Percentiles rank a stretch among this genome's conserved stretches.
These are phyloP conservation scores for Scomberomorus guttatus DNA, from an alignment of 2,797 vertebrate species.

Conservation along the genomic window DNA sequence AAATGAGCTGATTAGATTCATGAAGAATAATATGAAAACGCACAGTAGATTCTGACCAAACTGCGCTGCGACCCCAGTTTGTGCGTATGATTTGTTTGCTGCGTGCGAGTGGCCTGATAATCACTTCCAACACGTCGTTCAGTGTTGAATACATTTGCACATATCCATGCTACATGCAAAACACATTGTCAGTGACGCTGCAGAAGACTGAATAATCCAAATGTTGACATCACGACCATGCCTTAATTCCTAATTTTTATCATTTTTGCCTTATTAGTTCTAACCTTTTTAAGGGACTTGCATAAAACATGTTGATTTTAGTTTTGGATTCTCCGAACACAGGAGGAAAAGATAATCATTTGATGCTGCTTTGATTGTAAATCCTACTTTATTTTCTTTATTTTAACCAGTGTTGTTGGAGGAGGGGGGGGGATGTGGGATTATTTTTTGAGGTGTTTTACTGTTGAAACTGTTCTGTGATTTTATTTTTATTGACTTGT, in stretches of 20 bases:
- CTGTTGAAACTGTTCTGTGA: slow-evolving; percentile 35
- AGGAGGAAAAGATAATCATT: slow-evolving; percentile 29
- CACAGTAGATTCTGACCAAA: neutral
- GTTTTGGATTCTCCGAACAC: slow-evolving; percentile 6
- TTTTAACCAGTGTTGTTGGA: slow-evolving; percentile 34
- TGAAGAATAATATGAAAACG: neutral
- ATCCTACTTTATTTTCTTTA: slow-evolving; percentile 23
- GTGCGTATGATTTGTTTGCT: slow-evolving; percentile 15
- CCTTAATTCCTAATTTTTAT: slow-evolving; percentile 63
- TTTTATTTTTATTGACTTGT: slow-evolving; percentile 48
- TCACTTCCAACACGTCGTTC: slow-evolving; percentile 36
- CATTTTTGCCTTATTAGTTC: slow-evolving; percentile 59
- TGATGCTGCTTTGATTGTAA: slow-evolving; percentile 60
- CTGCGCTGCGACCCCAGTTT: slow-evolving; percentile 1
- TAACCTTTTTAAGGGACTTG: slow-evolving; percentile 11
- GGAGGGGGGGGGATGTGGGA: neutral
- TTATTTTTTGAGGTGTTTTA: slow-evolving; percentile 7
- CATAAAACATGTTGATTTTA: slow-evolving; percentile 5
- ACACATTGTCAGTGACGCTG: slow-evolving; percentile 18
- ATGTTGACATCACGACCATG: slow-evolving; percentile 61
- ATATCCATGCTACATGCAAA: slow-evolving; percentile 42
- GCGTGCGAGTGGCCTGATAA: slow-evolving; percentile 21
- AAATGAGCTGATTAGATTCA: neutral
- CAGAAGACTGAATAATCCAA: slow-evolving; percentile 40
- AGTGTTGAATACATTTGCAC: slow-evolving; percentile 67